Percentiles rank a stretch among this genome's conserved stretches.
Conservation (phyloP, 2,113 vertebrate species). For the Cebus imitator region DNA sequence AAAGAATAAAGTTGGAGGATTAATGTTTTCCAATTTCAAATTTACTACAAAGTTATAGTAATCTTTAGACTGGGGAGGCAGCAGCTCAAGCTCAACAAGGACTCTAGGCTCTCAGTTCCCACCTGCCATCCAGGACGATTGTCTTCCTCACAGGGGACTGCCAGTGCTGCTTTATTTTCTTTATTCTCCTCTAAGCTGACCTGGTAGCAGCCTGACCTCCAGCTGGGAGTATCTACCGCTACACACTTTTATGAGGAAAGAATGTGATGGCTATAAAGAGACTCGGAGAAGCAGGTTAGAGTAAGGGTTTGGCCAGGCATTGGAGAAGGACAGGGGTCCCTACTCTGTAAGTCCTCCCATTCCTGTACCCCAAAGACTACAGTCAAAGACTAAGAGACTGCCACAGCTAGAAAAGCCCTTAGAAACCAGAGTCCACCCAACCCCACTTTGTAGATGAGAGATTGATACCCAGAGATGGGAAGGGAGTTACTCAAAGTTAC, state of each 20-base stretch:
- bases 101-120: not conserved
- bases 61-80: not conserved
- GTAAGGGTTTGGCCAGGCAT: not conserved
- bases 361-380: not conserved
- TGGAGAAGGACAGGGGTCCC: not conserved
- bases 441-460: not conserved
- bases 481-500: not conserved
- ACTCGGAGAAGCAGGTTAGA: not conserved
- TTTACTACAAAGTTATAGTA: not conserved
- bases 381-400: not conserved
- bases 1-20: not conserved
- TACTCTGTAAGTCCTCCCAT: not conserved
- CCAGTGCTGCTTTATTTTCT: not conserved
- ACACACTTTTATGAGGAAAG: not conserved
- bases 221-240: not conserved
- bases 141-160: not conserved
- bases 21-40: not conserved
- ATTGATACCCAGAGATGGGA: not conserved
- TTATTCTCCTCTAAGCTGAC: not conserved
- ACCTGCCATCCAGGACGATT: not conserved
- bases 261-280: slow-evolving; percentile 18
- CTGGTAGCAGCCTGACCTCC: not conserved
- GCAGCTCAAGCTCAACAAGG: not conserved
- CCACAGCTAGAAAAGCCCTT: not conserved
- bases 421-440: not conserved